Evolutionary conservation across 2,888 invertebrate species (phyloP).

Genomic region (Rotaria magnacalcarata): DNA sequence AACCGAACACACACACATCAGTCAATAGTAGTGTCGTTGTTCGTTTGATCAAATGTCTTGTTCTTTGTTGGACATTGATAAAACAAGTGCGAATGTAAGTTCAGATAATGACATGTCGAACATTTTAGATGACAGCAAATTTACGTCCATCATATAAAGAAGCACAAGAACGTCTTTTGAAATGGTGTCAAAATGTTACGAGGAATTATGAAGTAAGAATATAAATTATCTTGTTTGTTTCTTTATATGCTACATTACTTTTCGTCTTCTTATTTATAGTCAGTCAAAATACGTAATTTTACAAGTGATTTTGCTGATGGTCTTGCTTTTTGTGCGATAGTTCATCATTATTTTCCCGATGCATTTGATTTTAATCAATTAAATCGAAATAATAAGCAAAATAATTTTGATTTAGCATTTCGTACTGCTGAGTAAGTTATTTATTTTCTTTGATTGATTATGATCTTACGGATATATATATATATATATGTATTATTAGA

Average conservation of each 20-base stretch:
- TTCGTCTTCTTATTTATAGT: neutral
- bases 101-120: neutral
- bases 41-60: neutral
- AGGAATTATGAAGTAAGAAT: neutral
- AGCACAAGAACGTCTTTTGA: conserved; percentile 30
- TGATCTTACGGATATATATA: neutral
- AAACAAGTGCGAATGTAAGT: neutral
- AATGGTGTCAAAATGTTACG: conserved; percentile 31
- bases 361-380: conserved; percentile 7
- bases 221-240: neutral
- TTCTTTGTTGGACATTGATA: neutral
- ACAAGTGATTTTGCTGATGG: conserved; percentile 31
- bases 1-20: neutral
- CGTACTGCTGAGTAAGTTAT: conserved; percentile 26
- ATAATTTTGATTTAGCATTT: conserved; percentile 35
- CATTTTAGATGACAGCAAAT: neutral
- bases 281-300: conserved; percentile 6
- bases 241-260: neutral
- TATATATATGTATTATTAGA: neutral
- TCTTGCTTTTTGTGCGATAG: conserved; percentile 20
- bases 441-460: neutral
- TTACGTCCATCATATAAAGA: conserved; percentile 19
- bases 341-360: conserved; percentile 33
- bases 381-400: neutral
- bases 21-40: too few species aligned